phyloP scores from a whole-genome alignment of 1,140 invertebrate species.

The Ips typographus region DNA sequence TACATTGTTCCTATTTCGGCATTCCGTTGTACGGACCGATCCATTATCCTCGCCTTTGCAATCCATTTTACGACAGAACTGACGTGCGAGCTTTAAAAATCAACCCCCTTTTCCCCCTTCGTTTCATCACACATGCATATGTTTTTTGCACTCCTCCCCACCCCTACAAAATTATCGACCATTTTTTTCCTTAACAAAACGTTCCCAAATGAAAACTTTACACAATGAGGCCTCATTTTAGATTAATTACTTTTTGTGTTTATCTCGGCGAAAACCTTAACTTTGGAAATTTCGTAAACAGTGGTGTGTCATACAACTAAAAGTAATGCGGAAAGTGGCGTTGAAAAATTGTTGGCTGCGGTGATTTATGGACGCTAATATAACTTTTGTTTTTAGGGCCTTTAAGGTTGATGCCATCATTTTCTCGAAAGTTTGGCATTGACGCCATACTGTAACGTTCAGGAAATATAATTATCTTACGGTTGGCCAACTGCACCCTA shows the following conservation, averaged over 20 bases:
- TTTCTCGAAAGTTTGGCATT: too few species aligned
- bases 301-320: too few species aligned
- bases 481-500: too few species aligned
- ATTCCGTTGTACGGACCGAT: background rate
- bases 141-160: background rate
- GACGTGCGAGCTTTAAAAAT: slow-evolving; percentile 7
- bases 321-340: too few species aligned
- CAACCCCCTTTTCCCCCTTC: background rate
- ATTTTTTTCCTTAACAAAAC: background rate
- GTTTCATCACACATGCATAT: background rate
- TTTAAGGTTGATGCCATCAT: too few species aligned
- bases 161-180: background rate
- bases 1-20: slow-evolving; percentile 7
- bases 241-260: too few species aligned
- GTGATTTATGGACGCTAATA: too few species aligned
- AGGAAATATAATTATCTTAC: too few species aligned
- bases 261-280: background rate
- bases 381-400: too few species aligned
- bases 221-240: background rate
- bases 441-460: too few species aligned
- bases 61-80: slow-evolving; percentile 7
- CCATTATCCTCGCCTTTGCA: slow-evolving; percentile 8
- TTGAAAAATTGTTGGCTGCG: too few species aligned
- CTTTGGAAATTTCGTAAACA: background rate
- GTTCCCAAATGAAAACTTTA: too few species aligned